These are phyloP conservation scores for Delia radicum DNA, from an alignment of 1,140 invertebrate genomes.

Conservation along the genomic window DNA sequence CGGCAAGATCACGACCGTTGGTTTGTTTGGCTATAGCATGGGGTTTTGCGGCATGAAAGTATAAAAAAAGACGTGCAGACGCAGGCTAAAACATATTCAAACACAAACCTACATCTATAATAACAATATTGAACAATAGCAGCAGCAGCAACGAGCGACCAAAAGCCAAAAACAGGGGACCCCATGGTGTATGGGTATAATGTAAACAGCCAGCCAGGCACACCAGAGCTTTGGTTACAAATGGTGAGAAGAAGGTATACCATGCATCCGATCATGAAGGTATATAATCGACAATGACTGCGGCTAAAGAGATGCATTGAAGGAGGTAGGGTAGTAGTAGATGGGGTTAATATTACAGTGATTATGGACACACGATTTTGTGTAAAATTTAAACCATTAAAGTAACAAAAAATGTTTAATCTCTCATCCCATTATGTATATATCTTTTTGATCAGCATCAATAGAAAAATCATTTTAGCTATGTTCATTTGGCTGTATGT, in stretches of 20 bases:
- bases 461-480: too few species aligned
- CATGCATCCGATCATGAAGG: not conserved
- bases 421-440: too few species aligned
- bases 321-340: slow-evolving; percentile 1
- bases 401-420: not conserved
- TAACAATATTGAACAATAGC: not conserved
- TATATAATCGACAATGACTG: not conserved
- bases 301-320: not conserved
- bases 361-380: slow-evolving; percentile 40
- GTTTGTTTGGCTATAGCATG: not conserved
- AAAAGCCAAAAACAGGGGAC: not conserved
- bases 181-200: not conserved
- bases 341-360: slow-evolving; percentile 44
- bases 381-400: not conserved
- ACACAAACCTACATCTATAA: not conserved
- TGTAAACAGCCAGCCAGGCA: not conserved
- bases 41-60: slow-evolving; percentile 19
- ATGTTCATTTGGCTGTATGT: too few species aligned
- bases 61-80: slow-evolving; percentile 3
- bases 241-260: slow-evolving; percentile 15
- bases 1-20: slow-evolving; percentile 50
- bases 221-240: not conserved
- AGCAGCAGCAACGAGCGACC: not conserved
- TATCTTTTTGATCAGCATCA: too few species aligned
- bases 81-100: slow-evolving; percentile 10